Base-by-base conservation (phyloP, 1,140 invertebrate genomes). In the Dinothrombium tinctorium region DNA sequence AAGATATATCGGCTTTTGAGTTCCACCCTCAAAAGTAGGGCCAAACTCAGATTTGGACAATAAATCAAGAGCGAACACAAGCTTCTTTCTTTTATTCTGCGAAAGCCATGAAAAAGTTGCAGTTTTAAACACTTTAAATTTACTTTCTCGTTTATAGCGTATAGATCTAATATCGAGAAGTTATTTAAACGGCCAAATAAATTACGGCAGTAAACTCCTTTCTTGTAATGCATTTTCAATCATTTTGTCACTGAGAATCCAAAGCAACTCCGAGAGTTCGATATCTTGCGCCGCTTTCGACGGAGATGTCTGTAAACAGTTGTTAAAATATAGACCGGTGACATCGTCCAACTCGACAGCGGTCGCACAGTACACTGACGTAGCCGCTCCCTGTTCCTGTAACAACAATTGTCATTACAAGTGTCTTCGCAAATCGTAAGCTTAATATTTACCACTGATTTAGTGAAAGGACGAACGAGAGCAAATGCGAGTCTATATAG, bases 361-460 rank as follows among this genome's bases (percentile, higher is more conserved):
- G 19, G 74, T 74, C 7, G 84, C 78, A 57, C 79, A 84, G 58
- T 78, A 92, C 5, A 92, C 67, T 17, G 69, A 69, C 4, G 83
- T 89, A 14, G 79, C 74, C 2, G 84, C 79, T 33, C 80, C 87
- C 70, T 95, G 87, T 74, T 87, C 77, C 79, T 84, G 54, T 32
- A 8, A 40, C 20, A 44, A 29, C 19, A 14, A 28, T 15, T 41
- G n/a, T 20, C 23, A 8, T 25, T 7, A 33, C 40, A 9, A 19
- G 8, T 11, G 28, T 15, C 11, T 15, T 22, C 23, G 15, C 12
- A 21, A 47, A 46, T 41, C n/a, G 32, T 38, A 33, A 37, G 59
- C 67, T 67, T n/a, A n/a, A n/a, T n/a, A n/a, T n/a, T n/a, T 64
- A 84, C 80, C 66, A 87, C 54, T n/a, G 81, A 83, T 61, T 94